Evolutionary conservation across 2,888 invertebrate genomes (phyloP), one percentile per base, ranked within the genome.

Genomic region (Cryptosula pallasiana): DNA sequence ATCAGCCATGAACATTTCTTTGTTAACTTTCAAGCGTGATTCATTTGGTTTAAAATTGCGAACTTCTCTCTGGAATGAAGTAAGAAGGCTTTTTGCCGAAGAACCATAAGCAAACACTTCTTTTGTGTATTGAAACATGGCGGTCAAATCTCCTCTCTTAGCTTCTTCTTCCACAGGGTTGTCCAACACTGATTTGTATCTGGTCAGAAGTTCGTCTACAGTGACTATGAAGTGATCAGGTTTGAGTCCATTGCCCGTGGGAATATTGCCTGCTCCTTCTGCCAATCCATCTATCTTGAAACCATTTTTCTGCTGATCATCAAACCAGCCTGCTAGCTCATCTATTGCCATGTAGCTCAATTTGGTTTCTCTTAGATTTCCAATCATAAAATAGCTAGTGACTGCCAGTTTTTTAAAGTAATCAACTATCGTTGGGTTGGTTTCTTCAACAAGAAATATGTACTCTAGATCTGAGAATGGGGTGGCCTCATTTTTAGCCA

Each of bases 381-480:
- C 55, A 55, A 55, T 55, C 9, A 55, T 5, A n/a, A 55, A 55
- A 25, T 55, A 55, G 25, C 55, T 55, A 3, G 55, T 3, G 3
- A 55, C 3, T 13, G 55, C 55, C 23, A 55, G 23, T n/a, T 55
- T 55, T 5, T 55, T 3, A 55, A 55, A 55, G 25, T 55, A 55
- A 25, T 20, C 9, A 5, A 55, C 16, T n/a, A 25, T 55, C 23
- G 16, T 20, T 5, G 16, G n/a, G 25, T 55, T n/a, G 16, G 16
- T 55, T 55, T 13, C 23, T 25, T 55, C 55, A n/a, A n/a, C 25
- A 23, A 55, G 55, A 55, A 55, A 55, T 25, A 55, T 55, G 55
- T 55, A 55, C 23, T 55, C 55, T n/a, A 55, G 25, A 55, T 55
- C 55, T 55, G 55, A 55, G 55, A n/a, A 55, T 5, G 55, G 55